Evolutionary conservation across 2,888 invertebrate species (phyloP).

Genomic region (Cosmia pyralina): DNA sequence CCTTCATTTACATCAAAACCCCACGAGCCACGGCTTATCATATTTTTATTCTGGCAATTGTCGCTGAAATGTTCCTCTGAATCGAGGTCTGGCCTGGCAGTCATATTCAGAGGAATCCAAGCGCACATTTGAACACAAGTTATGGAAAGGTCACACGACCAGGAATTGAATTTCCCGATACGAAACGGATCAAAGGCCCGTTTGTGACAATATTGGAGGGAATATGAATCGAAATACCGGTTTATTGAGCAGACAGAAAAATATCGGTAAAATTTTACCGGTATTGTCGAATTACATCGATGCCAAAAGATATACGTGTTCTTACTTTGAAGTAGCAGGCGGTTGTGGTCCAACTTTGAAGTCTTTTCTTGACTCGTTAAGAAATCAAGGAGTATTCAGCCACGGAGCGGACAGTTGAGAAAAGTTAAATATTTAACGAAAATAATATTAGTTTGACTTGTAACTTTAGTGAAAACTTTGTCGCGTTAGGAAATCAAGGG

Average conservation of each 20-base stretch:
- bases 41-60: slow-evolving; percentile 13
- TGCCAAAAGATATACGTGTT: slow-evolving; percentile 52
- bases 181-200: slow-evolving; percentile 40
- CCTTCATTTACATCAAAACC: slow-evolving; percentile 19
- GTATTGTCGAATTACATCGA: slow-evolving; percentile 28
- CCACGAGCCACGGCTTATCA: neutral
- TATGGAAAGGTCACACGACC: slow-evolving; percentile 47
- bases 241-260: slow-evolving; percentile 35
- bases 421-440: neutral
- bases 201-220: slow-evolving; percentile 43
- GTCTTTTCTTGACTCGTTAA: slow-evolving; percentile 21
- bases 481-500: neutral
- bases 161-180: slow-evolving; percentile 51
- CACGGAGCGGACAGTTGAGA: no score
- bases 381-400: slow-evolving; percentile 35
- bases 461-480: neutral
- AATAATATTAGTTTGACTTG: neutral
- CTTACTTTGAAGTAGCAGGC: slow-evolving; percentile 32
- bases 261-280: slow-evolving; percentile 33
- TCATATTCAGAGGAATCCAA: slow-evolving; percentile 46
- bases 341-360: slow-evolving; percentile 3
- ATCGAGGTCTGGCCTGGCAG: slow-evolving; percentile 22
- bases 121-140: slow-evolving; percentile 53
- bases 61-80: slow-evolving; percentile 10
- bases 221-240: slow-evolving; percentile 44